Percentiles rank a stretch among this genome's conserved stretches.
These are phyloP conservation scores for Drosophila sproati DNA, from an alignment of 1,140 invertebrate genomes.

Conservation along the genomic window DNA sequence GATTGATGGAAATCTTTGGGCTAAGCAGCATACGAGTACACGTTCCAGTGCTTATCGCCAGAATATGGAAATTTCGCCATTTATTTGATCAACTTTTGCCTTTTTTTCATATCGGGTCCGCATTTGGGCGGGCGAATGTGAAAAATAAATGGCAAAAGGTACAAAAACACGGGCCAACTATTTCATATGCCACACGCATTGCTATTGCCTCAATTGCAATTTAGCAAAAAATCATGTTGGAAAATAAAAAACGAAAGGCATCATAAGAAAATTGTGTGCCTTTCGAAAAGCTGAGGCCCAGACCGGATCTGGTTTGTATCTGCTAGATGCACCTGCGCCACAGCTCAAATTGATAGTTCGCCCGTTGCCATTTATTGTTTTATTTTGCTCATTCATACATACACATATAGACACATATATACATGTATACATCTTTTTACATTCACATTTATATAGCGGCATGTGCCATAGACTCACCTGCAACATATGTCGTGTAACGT, in stretches of 20 bases:
- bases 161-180: constrained; percentile 61
- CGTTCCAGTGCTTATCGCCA: constrained; percentile 70
- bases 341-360: constrained; percentile 68
- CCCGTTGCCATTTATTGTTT: constrained; percentile 61
- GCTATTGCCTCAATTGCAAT: constrained; percentile 54
- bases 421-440: neutral
- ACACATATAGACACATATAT: neutral
- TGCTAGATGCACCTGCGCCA: constrained; percentile 67
- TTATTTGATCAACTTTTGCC: constrained; percentile 81
- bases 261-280: constrained; percentile 30
- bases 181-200: constrained; percentile 70
- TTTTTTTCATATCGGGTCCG: constrained; percentile 65
- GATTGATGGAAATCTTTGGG: constrained; percentile 77
- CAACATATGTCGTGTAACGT: constrained; percentile 50
- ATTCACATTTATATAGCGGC: constrained; percentile 10
- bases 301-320: constrained; percentile 8
- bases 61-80: constrained; percentile 81
- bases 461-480: constrained; percentile 52
- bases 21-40: constrained; percentile 44
- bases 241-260: constrained; percentile 69
- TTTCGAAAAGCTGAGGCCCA: constrained; percentile 11
- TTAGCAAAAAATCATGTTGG: constrained; percentile 78
- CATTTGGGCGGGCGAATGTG: constrained; percentile 33
- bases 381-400: constrained; percentile 36
- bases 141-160: constrained; percentile 77